Conservation (phyloP, 2,113 vertebrate species). For the Pseudopipra pipra region DNA sequence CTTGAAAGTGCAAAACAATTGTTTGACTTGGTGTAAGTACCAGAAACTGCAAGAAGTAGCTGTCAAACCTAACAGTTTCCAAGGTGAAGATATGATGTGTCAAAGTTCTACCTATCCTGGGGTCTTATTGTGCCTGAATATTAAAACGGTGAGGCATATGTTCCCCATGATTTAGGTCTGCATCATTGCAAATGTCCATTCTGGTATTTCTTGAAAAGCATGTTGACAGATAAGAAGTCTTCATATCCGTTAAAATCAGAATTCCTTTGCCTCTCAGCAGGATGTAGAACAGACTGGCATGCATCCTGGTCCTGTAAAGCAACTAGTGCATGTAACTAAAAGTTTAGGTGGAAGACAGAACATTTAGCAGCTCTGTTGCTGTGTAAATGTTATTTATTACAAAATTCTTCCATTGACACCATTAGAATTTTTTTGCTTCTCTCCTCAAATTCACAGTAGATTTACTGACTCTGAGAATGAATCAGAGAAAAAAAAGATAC, state of each 20-base stretch:
- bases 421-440: not conserved
- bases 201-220: not conserved
- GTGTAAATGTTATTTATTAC: not conserved
- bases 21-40: fast-evolving
- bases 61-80: not conserved
- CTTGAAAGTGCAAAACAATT: not conserved
- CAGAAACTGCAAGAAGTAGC: not conserved
- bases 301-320: not conserved
- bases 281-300: not conserved
- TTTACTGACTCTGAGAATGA: not conserved
- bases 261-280: not conserved
- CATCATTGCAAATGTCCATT: not conserved
- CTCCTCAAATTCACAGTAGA: not conserved
- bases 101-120: not conserved
- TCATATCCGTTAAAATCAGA: not conserved
- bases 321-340: not conserved
- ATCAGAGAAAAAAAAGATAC: not conserved
- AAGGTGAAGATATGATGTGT: not conserved
- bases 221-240: not conserved
- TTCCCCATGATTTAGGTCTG: not conserved
- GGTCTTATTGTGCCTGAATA: not conserved
- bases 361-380: not conserved
- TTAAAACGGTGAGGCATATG: not conserved
- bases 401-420: not conserved
- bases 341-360: not conserved